A percentile compares a stretch with the other conserved stretches of the same genome.
These are phyloP conservation scores for Pinna nobilis DNA, from an alignment of 1,140 invertebrate genomes.

Conservation along the genomic window DNA sequence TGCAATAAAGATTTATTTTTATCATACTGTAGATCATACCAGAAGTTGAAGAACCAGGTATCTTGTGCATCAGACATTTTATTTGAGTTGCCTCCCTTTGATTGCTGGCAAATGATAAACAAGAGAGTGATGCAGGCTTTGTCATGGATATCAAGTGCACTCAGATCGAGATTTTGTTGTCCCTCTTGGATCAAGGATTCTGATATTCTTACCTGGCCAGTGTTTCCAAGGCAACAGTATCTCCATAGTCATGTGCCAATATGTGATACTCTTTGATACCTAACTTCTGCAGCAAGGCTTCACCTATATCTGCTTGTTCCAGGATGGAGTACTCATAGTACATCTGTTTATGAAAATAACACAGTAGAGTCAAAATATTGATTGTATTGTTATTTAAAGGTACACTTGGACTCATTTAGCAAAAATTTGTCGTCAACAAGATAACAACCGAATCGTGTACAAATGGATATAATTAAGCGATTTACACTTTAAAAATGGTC, in stretches of 20 bases:
- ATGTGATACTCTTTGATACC: constrained; percentile 62
- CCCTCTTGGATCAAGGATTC: not conserved
- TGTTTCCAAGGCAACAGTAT: constrained; percentile 73
- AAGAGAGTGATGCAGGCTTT: too few relatives aligned
- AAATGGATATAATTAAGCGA: too few relatives aligned
- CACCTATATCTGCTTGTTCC: constrained; percentile 71
- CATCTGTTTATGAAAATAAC: constrained; percentile 44
- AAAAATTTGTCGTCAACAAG: too few relatives aligned
- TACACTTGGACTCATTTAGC: too few relatives aligned
- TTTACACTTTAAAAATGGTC: too few relatives aligned
- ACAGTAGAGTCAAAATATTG: not conserved
- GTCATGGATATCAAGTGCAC: constrained; percentile 3
- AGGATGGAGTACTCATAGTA: constrained; percentile 66
- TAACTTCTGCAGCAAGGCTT: constrained; percentile 51
- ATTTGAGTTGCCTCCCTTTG: too few relatives aligned
- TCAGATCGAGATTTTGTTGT: not conserved
- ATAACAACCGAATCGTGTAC: too few relatives aligned
- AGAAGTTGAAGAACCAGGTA: too few relatives aligned
- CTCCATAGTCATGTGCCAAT: constrained; percentile 74
- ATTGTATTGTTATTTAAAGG: constrained; percentile 2
- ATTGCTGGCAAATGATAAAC: too few relatives aligned
- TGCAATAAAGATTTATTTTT: too few relatives aligned
- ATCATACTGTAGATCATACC: too few relatives aligned
- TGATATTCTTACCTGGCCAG: constrained; percentile 54
- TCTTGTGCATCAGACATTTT: too few relatives aligned